Conservation (phyloP, 2,113 vertebrate species). For the Myrmecobius fasciatus region DNA sequence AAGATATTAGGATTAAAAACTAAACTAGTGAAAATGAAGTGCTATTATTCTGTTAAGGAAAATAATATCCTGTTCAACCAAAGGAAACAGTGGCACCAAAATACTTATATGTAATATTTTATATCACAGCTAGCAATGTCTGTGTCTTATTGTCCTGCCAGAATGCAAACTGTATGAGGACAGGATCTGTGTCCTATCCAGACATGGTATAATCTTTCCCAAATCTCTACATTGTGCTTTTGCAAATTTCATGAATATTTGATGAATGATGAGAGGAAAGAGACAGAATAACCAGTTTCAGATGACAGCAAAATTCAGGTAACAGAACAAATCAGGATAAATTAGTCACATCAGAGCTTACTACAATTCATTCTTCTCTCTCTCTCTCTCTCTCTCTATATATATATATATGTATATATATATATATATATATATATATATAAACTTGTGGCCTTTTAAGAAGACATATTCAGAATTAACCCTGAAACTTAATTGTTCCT, state of each 20-base stretch:
- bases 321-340: not conserved
- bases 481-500: not conserved
- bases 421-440: no score
- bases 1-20: not conserved
- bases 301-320: not conserved
- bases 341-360: not conserved
- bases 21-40: not conserved
- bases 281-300: not conserved
- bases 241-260: not conserved
- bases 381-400: no score
- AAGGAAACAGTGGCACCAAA: not conserved
- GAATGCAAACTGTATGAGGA: not conserved
- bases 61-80: not conserved
- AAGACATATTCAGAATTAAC: not conserved
- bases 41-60: not conserved
- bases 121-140: not conserved
- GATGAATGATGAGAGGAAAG: not conserved
- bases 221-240: not conserved
- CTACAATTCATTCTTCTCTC: not conserved
- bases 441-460: not conserved
- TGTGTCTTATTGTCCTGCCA: not conserved
- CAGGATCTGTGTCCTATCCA: not conserved
- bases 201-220: not conserved
- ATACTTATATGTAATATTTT: not conserved
- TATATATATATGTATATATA: no score